Evolutionary conservation across 23 tunicate genomes (phyloP), one percentile per base, ranked within the genome.

Genomic region (Phallusia fumigata): DNA sequence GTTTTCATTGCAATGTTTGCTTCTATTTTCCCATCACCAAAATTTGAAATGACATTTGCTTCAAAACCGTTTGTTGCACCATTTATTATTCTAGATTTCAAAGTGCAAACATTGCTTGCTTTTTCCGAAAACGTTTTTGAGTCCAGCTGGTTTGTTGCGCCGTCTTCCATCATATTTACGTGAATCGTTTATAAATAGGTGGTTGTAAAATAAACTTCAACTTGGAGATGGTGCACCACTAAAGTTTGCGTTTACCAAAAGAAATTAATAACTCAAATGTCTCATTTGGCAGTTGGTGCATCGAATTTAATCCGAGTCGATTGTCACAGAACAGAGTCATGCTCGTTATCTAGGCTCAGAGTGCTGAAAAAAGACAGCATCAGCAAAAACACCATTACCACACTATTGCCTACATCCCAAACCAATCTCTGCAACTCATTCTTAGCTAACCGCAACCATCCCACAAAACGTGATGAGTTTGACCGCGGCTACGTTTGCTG

Each of bases 181-280:
- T 21, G 13, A 58, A 6, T 21, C 13, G 16, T 24, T 58, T 22
- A 13, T 2, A 58, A 58, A 24, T 13, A 22, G 28, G 69, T 21
- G 69, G 3, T 58, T 58, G 47, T 3, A 40, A 40, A 40, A 40
- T 40, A 40, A 3, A 40, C 47, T 58, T 22, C 3, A 24, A 24
- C 15, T 13, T 58, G 11, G 28, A 6, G 28, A 8, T 21, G 28
- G 69, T 58, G 26, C 28, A 6, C 3, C 28, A 58, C 69, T 58
- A 58, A 58, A 58, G 69, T 58, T 58, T 58, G 28, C 69, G 69
- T 58, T 58, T 58, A 58, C 69, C 69, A 58, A 58, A 58, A 22
- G 28, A 58, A 58, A 58, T 22, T 6, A 58, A 13, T n/a, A n/a
- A 10, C 47, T 10, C 47, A 40, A 40, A 40, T 58, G 69, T 58